A percentile compares a stretch with the other conserved stretches of the same genome.
Evolutionary conservation across 2,888 invertebrate species (phyloP).

Genomic region (Hyposoter didymator): DNA sequence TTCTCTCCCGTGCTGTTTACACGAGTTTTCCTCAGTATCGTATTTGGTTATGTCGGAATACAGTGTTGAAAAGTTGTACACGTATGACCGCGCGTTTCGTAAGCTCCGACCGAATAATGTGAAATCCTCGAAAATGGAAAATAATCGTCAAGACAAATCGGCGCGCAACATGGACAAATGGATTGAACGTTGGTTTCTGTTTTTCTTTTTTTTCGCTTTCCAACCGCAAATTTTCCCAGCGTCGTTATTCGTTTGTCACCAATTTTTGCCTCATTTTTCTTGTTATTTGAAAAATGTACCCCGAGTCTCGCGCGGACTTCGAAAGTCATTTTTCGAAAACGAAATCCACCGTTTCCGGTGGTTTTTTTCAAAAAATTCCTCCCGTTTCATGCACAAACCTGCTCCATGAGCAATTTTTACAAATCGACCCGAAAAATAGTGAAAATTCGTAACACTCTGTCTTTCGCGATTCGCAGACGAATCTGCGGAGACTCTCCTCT

Average conservation of each 20-base stretch:
- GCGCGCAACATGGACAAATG: conserved; percentile 77
- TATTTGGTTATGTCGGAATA: conserved; percentile 80
- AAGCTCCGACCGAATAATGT: conserved; percentile 36
- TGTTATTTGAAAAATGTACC: background rate
- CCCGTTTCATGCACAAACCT: background rate
- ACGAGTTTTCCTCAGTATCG: conserved; percentile 71
- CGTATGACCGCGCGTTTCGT: conserved; percentile 52
- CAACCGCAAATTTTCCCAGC: background rate
- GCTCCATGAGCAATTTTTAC: background rate
- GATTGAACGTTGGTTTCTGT: conserved; percentile 82
- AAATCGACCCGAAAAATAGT: background rate
- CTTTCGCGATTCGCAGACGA: conserved; percentile 83
- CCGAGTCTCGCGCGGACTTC: background rate
- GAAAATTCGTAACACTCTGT: background rate
- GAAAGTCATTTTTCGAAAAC: background rate
- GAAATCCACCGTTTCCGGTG: background rate
- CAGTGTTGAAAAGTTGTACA: conserved; percentile 50
- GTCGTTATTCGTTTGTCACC: conserved; percentile 14
- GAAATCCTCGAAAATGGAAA: conserved; percentile 2
- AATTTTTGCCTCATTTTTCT: background rate
- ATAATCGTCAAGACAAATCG: conserved; percentile 26
- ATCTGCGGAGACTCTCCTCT: conserved; percentile 85
- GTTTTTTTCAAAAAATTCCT: background rate
- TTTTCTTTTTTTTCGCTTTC: conserved; percentile 3
- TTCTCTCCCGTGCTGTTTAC: conserved; percentile 52